Conservation (phyloP, 2,113 vertebrate genomes). For the Rutilus rutilus region DNA sequence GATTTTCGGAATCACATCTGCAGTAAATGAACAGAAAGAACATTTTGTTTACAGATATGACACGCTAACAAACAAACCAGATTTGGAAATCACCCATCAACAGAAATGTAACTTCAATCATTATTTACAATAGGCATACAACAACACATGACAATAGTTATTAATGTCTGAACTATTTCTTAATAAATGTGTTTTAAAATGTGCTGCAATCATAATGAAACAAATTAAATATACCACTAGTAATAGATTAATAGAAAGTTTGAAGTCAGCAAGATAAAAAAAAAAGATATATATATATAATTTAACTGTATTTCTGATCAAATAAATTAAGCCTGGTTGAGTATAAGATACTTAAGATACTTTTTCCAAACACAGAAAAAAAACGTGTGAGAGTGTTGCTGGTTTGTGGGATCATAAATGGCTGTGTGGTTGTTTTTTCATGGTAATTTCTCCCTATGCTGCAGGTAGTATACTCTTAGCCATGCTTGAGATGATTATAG, state of each 20-base stretch:
- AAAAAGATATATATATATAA: no score
- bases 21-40: conserved; percentile 54
- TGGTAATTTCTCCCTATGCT: conserved; percentile 9
- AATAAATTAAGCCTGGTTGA: background rate
- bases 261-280: no score
- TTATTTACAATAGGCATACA: background rate
- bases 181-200: background rate
- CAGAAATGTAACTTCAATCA: background rate
- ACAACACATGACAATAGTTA: background rate
- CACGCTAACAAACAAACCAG: background rate
- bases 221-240: background rate
- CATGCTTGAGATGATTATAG: conserved; percentile 58
- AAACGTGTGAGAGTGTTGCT: background rate
- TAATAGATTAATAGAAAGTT: no score
- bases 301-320: background rate
- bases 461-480: conserved; percentile 25
- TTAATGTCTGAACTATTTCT: background rate
- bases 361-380: background rate
- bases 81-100: background rate
- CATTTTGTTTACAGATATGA: background rate
- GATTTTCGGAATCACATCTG: conserved; percentile 95
- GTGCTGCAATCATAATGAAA: background rate
- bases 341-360: background rate
- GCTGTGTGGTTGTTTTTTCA: background rate
- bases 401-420: background rate